These are phyloP conservation scores for Lamprologus tigripictilis DNA, from an alignment of 2,113 vertebrate species.

Conservation along the genomic window DNA sequence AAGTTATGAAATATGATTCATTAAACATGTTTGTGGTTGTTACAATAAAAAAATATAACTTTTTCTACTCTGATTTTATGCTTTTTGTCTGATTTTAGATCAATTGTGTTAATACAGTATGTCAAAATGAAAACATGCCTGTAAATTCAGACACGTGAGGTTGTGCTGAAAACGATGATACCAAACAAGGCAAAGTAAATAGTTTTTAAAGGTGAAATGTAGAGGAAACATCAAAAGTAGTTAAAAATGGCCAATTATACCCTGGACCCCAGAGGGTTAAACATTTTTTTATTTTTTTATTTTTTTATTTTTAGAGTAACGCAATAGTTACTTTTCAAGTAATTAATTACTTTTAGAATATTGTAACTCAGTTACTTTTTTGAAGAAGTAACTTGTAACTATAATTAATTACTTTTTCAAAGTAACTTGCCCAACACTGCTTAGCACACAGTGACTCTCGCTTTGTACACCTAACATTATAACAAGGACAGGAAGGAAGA, in stretches of 20 bases:
- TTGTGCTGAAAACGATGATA: neutral
- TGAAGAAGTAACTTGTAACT: neutral
- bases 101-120: no score
- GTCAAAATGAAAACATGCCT: no score
- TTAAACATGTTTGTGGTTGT: no score
- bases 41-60: no score
- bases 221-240: neutral
- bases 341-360: neutral
- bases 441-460: neutral
- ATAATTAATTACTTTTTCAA: neutral
- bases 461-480: neutral
- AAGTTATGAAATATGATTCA: no score
- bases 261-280: neutral
- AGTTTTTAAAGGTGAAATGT: neutral
- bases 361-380: neutral
- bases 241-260: neutral
- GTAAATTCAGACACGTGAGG: neutral
- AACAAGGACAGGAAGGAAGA: neutral
- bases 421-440: neutral
- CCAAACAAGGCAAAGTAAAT: neutral
- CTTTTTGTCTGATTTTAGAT: no score
- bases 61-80: no score
- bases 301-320: neutral
- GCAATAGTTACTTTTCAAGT: neutral
- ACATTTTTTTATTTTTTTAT: fast-evolving